These are phyloP conservation scores for Poecilia velifera DNA, from an alignment of 2,797 vertebrate genomes.

Conservation along the genomic window DNA sequence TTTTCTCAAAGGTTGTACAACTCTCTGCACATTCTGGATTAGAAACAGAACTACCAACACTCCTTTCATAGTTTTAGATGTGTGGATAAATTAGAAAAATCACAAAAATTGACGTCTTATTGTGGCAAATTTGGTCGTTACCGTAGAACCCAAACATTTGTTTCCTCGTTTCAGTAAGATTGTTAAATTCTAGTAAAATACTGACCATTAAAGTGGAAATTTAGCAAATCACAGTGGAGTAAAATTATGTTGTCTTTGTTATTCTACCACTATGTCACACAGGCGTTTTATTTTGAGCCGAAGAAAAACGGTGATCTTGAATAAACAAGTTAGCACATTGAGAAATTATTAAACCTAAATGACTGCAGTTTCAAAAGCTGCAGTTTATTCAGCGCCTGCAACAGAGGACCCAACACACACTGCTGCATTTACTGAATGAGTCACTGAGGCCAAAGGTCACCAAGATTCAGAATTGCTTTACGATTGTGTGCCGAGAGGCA, in stretches of 20 bases:
- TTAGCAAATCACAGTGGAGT: neutral
- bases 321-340: slow-evolving; percentile 33
- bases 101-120: neutral
- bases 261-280: slow-evolving; percentile 4
- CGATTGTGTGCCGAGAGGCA: slow-evolving; percentile 59
- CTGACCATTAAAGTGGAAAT: neutral
- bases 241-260: neutral
- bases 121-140: neutral
- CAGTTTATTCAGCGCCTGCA: slow-evolving; percentile 16
- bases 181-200: neutral
- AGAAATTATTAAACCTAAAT: slow-evolving; percentile 6
- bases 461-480: slow-evolving; percentile 57
- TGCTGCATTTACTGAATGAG: slow-evolving; percentile 52
- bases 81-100: neutral
- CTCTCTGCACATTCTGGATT: slow-evolving; percentile 36
- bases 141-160: neutral
- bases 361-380: slow-evolving; percentile 28
- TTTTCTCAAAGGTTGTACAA: slow-evolving; percentile 26
- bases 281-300: slow-evolving; percentile 15
- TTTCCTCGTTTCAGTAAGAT: neutral
- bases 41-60: slow-evolving; percentile 22
- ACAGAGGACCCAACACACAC: slow-evolving; percentile 34
- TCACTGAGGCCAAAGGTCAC: slow-evolving; percentile 48
- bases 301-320: neutral
- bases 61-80: neutral